Percentiles rank a stretch among this genome's conserved stretches.
These are phyloP conservation scores for Mormyrops attenuatus DNA, from an alignment of 2,797 vertebrate species.

Conservation along the genomic window DNA sequence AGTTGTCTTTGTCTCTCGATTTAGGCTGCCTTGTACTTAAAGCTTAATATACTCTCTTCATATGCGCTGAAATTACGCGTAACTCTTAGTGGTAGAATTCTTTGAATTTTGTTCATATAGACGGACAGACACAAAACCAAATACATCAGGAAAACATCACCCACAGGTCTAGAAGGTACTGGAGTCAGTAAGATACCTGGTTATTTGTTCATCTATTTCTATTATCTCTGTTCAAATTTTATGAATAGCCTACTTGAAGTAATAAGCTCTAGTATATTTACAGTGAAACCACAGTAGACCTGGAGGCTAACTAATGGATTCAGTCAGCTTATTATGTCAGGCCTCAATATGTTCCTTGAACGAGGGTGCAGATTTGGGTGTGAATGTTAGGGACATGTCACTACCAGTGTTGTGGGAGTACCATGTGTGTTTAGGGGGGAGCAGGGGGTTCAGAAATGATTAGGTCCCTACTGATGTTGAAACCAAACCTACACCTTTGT, in stretches of 20 bases:
- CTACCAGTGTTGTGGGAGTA: neutral
- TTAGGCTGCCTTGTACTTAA: neutral
- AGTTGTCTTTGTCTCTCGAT: neutral
- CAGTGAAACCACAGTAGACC: neutral
- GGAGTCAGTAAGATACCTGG: neutral
- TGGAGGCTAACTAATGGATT: neutral
- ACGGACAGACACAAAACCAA: neutral
- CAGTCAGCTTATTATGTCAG: neutral
- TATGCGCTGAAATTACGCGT: neutral
- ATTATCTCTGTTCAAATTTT: neutral
- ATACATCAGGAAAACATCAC: neutral
- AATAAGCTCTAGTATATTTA: neutral
- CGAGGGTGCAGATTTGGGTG: neutral
- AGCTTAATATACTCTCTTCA: neutral
- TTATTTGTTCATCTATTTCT: neutral
- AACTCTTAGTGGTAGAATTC: neutral
- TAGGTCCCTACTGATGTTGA: neutral
- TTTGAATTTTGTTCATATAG: neutral
- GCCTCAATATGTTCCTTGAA: neutral
- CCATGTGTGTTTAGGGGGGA: neutral
- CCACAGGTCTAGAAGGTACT: neutral
- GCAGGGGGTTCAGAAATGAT: neutral
- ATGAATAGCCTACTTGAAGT: neutral
- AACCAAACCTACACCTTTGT: neutral
- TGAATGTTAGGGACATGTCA: neutral